Evolutionary conservation across 2,113 vertebrate species (phyloP).

Genomic region (Raja brachyura): DNA sequence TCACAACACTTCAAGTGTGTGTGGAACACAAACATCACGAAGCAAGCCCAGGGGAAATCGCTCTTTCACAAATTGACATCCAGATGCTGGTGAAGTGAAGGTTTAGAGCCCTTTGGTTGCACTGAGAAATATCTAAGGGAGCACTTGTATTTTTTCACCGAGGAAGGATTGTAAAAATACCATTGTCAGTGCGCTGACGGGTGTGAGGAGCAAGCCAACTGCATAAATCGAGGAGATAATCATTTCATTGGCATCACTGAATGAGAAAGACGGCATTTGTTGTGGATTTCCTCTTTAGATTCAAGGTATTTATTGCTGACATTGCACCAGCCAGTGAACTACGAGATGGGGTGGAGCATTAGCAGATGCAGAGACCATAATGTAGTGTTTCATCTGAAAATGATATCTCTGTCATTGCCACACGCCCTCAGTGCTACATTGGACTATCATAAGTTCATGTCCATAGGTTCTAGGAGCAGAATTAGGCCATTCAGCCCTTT

Average conservation of each 20-base stretch:
- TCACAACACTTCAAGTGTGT: background rate
- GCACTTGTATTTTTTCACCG: background rate
- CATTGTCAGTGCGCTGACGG: background rate
- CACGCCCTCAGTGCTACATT: too few relatives aligned
- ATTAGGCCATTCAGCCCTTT: too few relatives aligned
- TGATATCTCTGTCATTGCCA: too few relatives aligned
- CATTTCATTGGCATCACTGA: constrained; percentile 4
- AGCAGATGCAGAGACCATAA: too few relatives aligned
- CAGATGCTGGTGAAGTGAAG: constrained; percentile 30
- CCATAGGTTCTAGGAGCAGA: too few relatives aligned
- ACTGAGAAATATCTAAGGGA: background rate
- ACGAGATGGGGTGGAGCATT: too few relatives aligned
- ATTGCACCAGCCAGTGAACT: too few relatives aligned
- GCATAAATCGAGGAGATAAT: background rate
- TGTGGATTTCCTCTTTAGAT: background rate
- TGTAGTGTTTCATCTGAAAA: too few relatives aligned
- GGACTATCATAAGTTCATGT: too few relatives aligned
- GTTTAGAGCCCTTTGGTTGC: background rate
- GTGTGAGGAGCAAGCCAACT: background rate
- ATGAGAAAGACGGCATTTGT: background rate
- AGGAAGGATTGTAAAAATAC: background rate
- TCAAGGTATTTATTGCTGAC: background rate
- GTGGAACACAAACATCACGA: background rate
- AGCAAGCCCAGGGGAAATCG: background rate
- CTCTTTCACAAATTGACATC: constrained; percentile 13